phyloP scores from a whole-genome alignment of 2,888 invertebrate genomes.

The Eupithecia centaureata region DNA sequence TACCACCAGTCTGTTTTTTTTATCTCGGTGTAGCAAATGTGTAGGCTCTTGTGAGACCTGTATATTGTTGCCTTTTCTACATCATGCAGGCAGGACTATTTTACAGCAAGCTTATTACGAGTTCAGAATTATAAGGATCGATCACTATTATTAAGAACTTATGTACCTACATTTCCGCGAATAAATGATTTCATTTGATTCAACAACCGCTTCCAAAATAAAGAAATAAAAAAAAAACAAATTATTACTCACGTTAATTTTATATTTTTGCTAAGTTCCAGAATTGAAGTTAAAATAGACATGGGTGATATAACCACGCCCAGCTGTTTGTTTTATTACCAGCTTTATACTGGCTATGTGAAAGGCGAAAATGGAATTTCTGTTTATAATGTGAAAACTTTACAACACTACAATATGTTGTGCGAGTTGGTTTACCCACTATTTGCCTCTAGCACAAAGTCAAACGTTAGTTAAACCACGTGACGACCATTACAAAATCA shows the following conservation, averaged over 20 bases:
- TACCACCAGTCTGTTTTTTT: no score
- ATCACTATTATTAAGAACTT: no score
- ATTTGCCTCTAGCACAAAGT: background rate
- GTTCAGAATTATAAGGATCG: no score
- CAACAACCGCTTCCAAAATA: background rate
- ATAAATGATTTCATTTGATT: no score
- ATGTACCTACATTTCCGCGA: no score
- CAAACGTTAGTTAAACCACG: background rate
- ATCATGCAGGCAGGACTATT: background rate
- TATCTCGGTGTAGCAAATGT: no score
- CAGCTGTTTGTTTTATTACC: constrained; percentile 23
- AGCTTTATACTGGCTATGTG: constrained; percentile 25
- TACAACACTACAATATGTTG: background rate
- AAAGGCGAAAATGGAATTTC: constrained; percentile 21
- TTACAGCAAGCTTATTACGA: background rate
- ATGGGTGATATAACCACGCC: constrained; percentile 21
- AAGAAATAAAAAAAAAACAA: no score
- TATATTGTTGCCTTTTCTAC: no score
- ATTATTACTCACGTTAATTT: no score
- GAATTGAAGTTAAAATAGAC: constrained; percentile 23
- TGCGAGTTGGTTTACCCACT: background rate
- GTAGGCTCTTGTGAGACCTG: no score
- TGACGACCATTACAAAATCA: background rate
- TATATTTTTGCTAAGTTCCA: constrained; percentile 13
- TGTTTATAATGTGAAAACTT: constrained; percentile 10